A percentile compares a stretch with the other conserved stretches of the same genome.
These are phyloP conservation scores for Egretta garzetta DNA, from an alignment of 2,113 vertebrate species.

Conservation along the genomic window DNA sequence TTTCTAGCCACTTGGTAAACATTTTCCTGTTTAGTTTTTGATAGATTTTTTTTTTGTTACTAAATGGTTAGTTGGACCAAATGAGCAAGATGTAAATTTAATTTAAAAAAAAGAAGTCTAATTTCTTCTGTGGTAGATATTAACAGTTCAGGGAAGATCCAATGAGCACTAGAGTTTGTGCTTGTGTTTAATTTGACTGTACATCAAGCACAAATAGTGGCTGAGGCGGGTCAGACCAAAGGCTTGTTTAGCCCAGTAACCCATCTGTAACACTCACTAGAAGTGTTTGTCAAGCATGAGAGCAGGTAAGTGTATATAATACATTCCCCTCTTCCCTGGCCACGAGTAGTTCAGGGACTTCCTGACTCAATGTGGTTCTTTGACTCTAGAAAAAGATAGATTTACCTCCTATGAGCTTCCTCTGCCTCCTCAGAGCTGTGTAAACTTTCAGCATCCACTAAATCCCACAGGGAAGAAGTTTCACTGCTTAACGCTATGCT, in stretches of 20 bases:
- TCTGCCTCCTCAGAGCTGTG: neutral
- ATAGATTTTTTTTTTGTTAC: neutral
- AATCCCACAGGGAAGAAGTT: neutral
- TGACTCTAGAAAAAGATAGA: neutral
- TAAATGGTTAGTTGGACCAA: neutral
- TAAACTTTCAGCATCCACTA: neutral
- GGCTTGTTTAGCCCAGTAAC: neutral
- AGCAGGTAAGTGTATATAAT: neutral
- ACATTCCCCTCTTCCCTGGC: neutral
- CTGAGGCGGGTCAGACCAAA: neutral
- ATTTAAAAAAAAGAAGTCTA: neutral
- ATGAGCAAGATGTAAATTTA: neutral
- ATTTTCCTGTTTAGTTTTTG: neutral
- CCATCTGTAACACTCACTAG: neutral
- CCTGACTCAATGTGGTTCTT: neutral
- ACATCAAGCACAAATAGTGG: neutral
- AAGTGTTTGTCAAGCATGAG: neutral
- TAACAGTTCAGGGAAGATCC: neutral
- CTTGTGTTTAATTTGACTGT: neutral
- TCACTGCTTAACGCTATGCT: neutral
- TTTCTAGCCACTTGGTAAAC: neutral
- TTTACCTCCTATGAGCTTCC: neutral
- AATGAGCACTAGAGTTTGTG: neutral
- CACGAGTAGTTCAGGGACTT: neutral
- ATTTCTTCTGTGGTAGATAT: neutral